These are phyloP conservation scores for Heliconius sara DNA, from an alignment of 2,888 invertebrate species.

Conservation along the genomic window DNA sequence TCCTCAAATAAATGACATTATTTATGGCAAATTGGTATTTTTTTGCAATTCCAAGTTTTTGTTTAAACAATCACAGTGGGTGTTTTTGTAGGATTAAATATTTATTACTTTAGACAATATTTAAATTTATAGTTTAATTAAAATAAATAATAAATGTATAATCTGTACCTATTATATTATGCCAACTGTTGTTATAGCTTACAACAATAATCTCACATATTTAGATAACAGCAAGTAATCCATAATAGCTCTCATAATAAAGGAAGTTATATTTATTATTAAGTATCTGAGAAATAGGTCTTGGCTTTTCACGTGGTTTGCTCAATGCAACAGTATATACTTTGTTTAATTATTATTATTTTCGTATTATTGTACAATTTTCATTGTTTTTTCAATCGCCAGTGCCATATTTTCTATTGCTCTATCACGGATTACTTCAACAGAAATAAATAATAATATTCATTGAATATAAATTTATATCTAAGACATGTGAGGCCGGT, in stretches of 20 bases:
- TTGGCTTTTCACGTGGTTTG: background rate
- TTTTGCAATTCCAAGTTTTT: too few relatives aligned
- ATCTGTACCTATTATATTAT: background rate
- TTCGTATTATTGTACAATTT: background rate
- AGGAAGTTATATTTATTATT: background rate
- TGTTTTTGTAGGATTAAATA: too few relatives aligned
- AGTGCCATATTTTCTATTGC: too few relatives aligned
- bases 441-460: background rate
- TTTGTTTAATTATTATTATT: background rate
- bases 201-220: background rate
- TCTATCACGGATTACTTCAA: too few relatives aligned
- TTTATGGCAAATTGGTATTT: too few relatives aligned
- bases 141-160: too few relatives aligned
- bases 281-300: background rate
- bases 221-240: background rate
- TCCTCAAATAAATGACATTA: too few relatives aligned
- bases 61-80: too few relatives aligned
- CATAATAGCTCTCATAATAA: constrained; percentile 6
- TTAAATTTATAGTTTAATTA: too few relatives aligned
- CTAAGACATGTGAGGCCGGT: too few relatives aligned
- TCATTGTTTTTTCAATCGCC: too few relatives aligned
- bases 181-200: background rate
- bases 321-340: background rate
- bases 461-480: background rate
- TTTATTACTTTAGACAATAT: too few relatives aligned